phyloP scores from a whole-genome alignment of 1,140 invertebrate species.

The Papilio dardanus region DNA sequence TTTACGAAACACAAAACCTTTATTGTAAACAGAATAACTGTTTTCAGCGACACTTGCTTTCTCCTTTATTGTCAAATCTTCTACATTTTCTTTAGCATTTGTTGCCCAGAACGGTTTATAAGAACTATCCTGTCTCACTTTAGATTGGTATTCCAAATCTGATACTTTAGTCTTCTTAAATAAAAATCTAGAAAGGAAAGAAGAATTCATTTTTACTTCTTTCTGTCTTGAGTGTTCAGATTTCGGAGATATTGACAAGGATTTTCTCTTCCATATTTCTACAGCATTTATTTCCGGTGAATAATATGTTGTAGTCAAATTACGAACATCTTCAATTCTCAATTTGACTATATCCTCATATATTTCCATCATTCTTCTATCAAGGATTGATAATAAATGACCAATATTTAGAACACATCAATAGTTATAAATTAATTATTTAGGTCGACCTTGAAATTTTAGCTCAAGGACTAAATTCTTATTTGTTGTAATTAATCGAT shows the following conservation, averaged over 20 bases:
- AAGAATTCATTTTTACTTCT: slow-evolving; percentile 33
- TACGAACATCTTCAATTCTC: slow-evolving; percentile 57
- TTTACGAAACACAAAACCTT: slow-evolving; percentile 50
- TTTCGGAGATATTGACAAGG: slow-evolving; percentile 64
- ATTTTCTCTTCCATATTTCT: slow-evolving; percentile 65
- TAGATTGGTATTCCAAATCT: slow-evolving; percentile 61
- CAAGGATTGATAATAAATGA: slow-evolving; percentile 19
- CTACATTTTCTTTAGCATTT: slow-evolving; percentile 48
- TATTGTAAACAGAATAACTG: slow-evolving; percentile 46
- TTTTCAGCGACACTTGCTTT: slow-evolving; percentile 42
- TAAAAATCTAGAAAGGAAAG: slow-evolving; percentile 61
- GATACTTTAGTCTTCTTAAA: slow-evolving; percentile 64
- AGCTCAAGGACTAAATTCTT: slow-evolving; percentile 44
- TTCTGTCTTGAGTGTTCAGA: slow-evolving; percentile 52
- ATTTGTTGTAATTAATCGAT: slow-evolving; percentile 15
- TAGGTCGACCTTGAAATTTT: slow-evolving; percentile 40
- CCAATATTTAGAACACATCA: not conserved
- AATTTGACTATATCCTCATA: slow-evolving; percentile 59
- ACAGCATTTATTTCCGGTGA: slow-evolving; percentile 45
- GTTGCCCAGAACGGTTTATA: slow-evolving; percentile 72
- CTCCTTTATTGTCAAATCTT: slow-evolving; percentile 44
- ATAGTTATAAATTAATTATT: slow-evolving; percentile 39
- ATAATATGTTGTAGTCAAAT: slow-evolving; percentile 57
- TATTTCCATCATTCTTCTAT: slow-evolving; percentile 56
- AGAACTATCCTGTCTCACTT: slow-evolving; percentile 56